Conservation (phyloP, 2,113 vertebrate species). For the Xiphophorus couchianus region DNA sequence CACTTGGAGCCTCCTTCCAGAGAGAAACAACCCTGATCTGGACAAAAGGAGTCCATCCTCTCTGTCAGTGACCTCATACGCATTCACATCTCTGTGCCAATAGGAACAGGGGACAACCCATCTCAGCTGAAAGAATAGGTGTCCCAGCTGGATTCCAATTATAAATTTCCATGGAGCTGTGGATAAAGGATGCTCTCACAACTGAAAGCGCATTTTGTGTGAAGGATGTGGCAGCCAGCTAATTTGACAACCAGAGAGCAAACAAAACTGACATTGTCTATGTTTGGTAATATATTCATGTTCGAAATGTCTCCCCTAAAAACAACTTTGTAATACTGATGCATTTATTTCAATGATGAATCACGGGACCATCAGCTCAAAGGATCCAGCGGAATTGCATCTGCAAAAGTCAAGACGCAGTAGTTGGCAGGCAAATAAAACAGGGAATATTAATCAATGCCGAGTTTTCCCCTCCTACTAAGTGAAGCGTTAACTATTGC, state of each 20-base stretch:
- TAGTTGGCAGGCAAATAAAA: slow-evolving; percentile 64
- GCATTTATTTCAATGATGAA: slow-evolving; percentile 71
- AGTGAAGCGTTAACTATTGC: slow-evolving; percentile 64
- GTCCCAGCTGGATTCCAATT: slow-evolving; percentile 41
- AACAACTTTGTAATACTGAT: slow-evolving; percentile 60
- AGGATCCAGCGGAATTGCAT: slow-evolving; percentile 60
- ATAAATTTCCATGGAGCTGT: slow-evolving; percentile 25
- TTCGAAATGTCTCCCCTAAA: slow-evolving; percentile 57
- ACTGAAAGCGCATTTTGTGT: slow-evolving; percentile 29
- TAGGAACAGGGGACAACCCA: not conserved
- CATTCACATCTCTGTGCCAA: slow-evolving; percentile 37
- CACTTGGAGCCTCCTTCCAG: slow-evolving; percentile 45
- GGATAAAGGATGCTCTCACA: slow-evolving; percentile 55
- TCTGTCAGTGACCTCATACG: slow-evolving; percentile 7
- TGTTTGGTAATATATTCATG: slow-evolving; percentile 53
- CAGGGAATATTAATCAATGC: slow-evolving; percentile 68
- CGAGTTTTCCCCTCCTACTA: slow-evolving; percentile 44
- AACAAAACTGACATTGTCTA: slow-evolving; percentile 65
- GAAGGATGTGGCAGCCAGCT: slow-evolving; percentile 51
- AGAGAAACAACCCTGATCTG: slow-evolving; percentile 36
- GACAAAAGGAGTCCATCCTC: slow-evolving; percentile 5
- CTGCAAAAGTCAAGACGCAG: slow-evolving; percentile 50
- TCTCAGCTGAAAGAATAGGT: slow-evolving; percentile 21
- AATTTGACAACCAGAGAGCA: slow-evolving; percentile 63
- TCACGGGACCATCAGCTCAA: slow-evolving; percentile 52